Base-by-base conservation (phyloP, 2,888 invertebrate species). In the Lomographa bimaculata region DNA sequence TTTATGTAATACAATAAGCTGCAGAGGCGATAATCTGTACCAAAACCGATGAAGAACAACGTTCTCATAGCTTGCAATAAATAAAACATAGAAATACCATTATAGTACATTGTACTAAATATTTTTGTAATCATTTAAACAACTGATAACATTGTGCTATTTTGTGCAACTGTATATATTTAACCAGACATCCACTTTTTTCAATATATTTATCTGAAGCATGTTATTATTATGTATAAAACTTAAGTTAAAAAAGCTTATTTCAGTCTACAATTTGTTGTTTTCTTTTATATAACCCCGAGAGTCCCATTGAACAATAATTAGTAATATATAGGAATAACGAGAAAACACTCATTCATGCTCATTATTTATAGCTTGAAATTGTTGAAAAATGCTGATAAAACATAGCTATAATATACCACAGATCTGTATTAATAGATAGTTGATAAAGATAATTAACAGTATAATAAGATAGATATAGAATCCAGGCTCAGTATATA, bases 231-330 rank as follows among this genome's bases (percentile, higher is more conserved):
- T 72, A 71, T 78, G 76, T 79, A 71, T 79, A 78, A 74, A 73
- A 75, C 66, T 73, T 78, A 77, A 83, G 82, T 77, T 80, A 77
- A 81, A 82, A 84, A 87, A 81, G 84, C 85, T 86, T 86, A 78
- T 72, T 82, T 77, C 73, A 73, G 79, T 77, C 73, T 65, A 71
- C 64, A 46, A 43, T 64, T 57, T 64, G 66, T 79, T 75, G 71
- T 79, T 79, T n/a, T 70, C 69, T 67, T 45, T 75, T 66, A 61
- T 27, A 17, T 10, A 12, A 26, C 39, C 48, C 32, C 35, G n/a
- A n/a, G 26, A 34, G 4, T 4, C 20, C 7, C 29, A 52, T 38
- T 27, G 21, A 36, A 1, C 11, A 14, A 3, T 23, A 7, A 3
- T 6, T 4, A 16, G 5, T 7, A 14, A 9, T 6, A n/a, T 2